Percentiles rank a stretch among this genome's conserved stretches.
Evolutionary conservation across 2,113 vertebrate species (phyloP).

Genomic region (Pycnonotus jocosus): DNA sequence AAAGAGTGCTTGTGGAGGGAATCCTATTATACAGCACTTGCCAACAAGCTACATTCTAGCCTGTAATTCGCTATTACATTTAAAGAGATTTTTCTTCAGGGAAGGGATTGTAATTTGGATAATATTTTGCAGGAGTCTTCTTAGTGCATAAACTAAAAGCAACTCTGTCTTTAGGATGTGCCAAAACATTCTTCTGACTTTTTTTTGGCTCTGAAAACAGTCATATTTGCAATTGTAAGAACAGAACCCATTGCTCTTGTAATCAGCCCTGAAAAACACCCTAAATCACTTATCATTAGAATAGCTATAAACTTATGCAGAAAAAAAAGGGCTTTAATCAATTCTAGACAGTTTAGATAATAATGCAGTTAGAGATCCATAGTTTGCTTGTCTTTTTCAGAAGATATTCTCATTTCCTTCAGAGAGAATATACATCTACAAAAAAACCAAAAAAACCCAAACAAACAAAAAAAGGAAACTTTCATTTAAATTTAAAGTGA

Average conservation of each 20-base stretch:
- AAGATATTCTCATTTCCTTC: not conserved
- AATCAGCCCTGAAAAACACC: not conserved
- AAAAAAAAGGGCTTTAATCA: not conserved
- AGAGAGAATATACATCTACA: not conserved
- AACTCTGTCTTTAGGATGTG: not conserved
- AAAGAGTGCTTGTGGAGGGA: not conserved
- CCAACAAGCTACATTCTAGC: not conserved
- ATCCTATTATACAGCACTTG: not conserved
- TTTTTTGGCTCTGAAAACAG: not conserved
- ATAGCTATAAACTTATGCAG: not conserved
- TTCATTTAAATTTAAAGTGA: not conserved
- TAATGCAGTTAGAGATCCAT: not conserved
- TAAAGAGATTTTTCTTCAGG: not conserved
- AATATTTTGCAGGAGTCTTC: not conserved
- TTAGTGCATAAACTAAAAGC: constrained; percentile 51
- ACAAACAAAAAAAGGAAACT: not conserved
- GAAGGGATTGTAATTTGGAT: not conserved
- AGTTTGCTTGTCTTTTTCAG: not conserved
- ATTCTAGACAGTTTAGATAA: not conserved
- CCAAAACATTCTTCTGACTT: not conserved
- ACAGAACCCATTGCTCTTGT: not conserved
- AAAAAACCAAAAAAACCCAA: no score
- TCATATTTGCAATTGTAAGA: not conserved
- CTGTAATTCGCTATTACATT: not conserved
- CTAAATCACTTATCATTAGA: not conserved